Base-by-base conservation (phyloP, 2,797 vertebrate species). In the Lycodopsis pacificus region DNA sequence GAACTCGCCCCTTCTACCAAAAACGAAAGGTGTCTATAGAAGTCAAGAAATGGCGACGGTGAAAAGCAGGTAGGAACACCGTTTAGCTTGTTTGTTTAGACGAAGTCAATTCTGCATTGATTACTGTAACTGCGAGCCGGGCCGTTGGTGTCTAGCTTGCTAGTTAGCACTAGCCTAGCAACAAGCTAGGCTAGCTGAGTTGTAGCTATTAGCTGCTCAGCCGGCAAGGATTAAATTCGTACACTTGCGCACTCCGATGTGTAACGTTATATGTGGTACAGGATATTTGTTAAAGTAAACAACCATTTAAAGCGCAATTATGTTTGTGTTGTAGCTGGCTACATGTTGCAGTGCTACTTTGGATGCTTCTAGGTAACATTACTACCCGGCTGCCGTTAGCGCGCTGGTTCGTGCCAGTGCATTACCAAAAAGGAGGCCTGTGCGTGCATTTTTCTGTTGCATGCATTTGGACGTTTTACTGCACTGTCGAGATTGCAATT, bases 1-100 rank as follows among this genome's bases (percentile, higher is more conserved):
- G 20, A 73, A 20, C 51, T 5, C 59, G 36, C 32, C 25, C 59
- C 32, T 62, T 19, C 34, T 19, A 42, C 38, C 64, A 10, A 53
- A 49, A 79, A 49, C 54, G 38, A 66, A 72, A 65, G 79, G 56
- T 17, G 46, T 76, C 22, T 86, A 7, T 46, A 58, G 71, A 51
- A 65, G 72, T 88, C 90, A 88, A 94, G 94, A 91, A 91, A 96
- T 97, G 96, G 95, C 94, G 88, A 88, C 93, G 83, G 91, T 88
- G 91, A 87, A 92, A 86, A 95, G 92, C 89, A 96, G 97, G 97
- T 97, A 96, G 30, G 91, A 61, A 19, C 61, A 13, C 44, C 32
- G 72, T 73, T 67, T 36, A 13, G 27, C 64, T 10, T 54, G 85
- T 88, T 90, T 93, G 87, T 87, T 90, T 85, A 57, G 84, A 73